Percentiles rank a stretch among this genome's conserved stretches.
Evolutionary conservation across 2,888 invertebrate species (phyloP).

Genomic region (Polydrusus pterygomalis): DNA sequence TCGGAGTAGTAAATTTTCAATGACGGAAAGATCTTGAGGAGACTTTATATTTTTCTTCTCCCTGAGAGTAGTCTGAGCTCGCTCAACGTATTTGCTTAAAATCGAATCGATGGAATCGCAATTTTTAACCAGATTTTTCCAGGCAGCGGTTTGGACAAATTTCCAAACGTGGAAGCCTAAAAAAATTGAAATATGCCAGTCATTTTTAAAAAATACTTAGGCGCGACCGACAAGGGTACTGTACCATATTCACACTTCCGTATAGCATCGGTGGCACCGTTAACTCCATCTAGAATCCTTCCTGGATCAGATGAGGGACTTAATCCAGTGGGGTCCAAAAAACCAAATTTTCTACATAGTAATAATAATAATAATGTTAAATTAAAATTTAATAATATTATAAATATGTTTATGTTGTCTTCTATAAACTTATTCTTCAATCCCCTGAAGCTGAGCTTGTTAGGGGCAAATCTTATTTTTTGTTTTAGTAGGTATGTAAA

Average conservation of each 20-base stretch:
- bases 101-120: constrained; percentile 79
- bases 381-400: too few relatives aligned
- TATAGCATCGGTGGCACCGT: constrained; percentile 76
- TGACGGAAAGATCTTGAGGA: constrained; percentile 68
- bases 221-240: constrained; percentile 4
- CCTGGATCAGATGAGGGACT: constrained; percentile 76
- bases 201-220: not conserved
- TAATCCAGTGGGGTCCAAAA: constrained; percentile 74
- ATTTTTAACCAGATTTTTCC: constrained; percentile 75
- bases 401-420: too few relatives aligned
- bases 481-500: too few relatives aligned
- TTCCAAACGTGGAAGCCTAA: constrained; percentile 79
- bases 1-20: constrained; percentile 75
- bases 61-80: constrained; percentile 68
- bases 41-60: constrained; percentile 59
- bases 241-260: constrained; percentile 76
- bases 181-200: not conserved
- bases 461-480: too few relatives aligned
- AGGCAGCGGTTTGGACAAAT: constrained; percentile 77
- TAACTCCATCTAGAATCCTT: constrained; percentile 76
- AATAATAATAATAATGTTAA: too few relatives aligned
- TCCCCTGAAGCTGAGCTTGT: too few relatives aligned
- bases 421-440: too few relatives aligned
- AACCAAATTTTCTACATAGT: constrained; percentile 74
- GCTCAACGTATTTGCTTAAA: constrained; percentile 77